Evolutionary conservation across 2,797 vertebrate genomes (phyloP).

Genomic region (Champsocephalus esox): DNA sequence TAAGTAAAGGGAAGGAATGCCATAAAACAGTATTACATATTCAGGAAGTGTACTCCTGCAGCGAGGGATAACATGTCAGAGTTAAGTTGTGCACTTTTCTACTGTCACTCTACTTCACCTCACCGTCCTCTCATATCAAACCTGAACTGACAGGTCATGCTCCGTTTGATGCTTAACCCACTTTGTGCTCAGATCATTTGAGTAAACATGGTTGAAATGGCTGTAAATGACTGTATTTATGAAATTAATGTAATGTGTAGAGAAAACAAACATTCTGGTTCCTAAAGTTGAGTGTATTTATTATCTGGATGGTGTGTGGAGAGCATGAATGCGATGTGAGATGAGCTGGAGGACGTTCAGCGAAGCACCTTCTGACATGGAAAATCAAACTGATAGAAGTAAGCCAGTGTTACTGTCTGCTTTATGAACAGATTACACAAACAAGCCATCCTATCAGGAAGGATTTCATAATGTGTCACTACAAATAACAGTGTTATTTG

Average conservation of each 20-base stretch:
- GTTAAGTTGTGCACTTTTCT: conserved; percentile 38
- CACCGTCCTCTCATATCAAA: conserved; percentile 48
- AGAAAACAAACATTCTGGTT: conserved; percentile 44
- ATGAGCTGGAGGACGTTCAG: conserved; percentile 51
- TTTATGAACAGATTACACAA: conserved; percentile 49
- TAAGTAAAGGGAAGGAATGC: conserved; percentile 66
- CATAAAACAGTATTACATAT: conserved; percentile 61
- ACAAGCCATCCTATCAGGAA: conserved; percentile 33
- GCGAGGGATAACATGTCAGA: conserved; percentile 20
- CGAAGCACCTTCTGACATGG: conserved; percentile 68
- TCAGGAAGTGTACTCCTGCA: conserved; percentile 56
- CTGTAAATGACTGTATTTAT: conserved; percentile 81
- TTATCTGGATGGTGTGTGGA: conserved; percentile 75
- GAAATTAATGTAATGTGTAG: conserved; percentile 65
- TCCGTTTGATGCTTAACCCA: conserved; percentile 54
- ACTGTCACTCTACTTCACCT: conserved; percentile 34
- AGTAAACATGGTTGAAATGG: conserved; percentile 61
- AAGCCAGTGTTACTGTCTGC: conserved; percentile 44
- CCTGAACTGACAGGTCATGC: conserved; percentile 61
- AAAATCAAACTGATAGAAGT: conserved; percentile 45
- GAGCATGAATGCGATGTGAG: conserved; percentile 67
- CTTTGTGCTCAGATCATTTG: conserved; percentile 66
- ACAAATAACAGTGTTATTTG: conserved; percentile 74
- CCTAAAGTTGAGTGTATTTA: conserved; percentile 80
- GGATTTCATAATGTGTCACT: conserved; percentile 59